Evolutionary conservation across 1,140 invertebrate species (phyloP), one percentile per base, ranked within the genome.

Genomic region (Pinna nobilis): DNA sequence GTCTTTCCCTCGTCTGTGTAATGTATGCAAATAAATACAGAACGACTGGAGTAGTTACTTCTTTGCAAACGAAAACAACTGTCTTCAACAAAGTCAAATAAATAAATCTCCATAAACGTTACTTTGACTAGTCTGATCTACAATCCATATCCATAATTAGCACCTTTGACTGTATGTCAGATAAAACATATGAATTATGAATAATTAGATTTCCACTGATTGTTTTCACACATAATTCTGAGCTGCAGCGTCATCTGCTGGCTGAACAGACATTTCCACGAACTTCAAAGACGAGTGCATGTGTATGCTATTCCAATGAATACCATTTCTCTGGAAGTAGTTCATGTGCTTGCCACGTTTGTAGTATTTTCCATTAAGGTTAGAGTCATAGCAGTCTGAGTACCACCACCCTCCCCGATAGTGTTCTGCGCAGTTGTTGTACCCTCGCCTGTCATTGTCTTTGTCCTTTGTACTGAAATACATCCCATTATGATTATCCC

Each of bases 351-450:
- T 79, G 28, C 83, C 86, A 55, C 86, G 82, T 63, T 79, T 79
- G 67, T 90, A 90, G 86, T 97, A 97, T 71, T 94, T 93, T 3
- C 96, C 96, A 87, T 98, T 98, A 33, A 98, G 92, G 90, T 98
- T 97, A 1, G 95, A 95, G 85, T 97, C 95, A 84, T 97, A 96
- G 88, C 97, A 98, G 87, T 96, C 94, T 44, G 88, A 90, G 76
- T 90, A 91, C 91, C 91, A 91, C 91, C 91, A 91, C 4, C 88
- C 91, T 15, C 90, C 90, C 15, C 86, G 77, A 79, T 89, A 91
- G 63, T 88, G 84, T 55, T 91, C 86, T 0, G 94, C 93, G 82
- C 94, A 95, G 70, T 92, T 93, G 60, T 93, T 93, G 47, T 94
- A 93, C 47, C 90, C 88, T 84, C 92, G 92, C 13, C 91, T 91